Percentiles rank a stretch among this genome's conserved stretches.
phyloP scores from a whole-genome alignment of 2,113 vertebrate species.

The Acinonyx jubatus region DNA sequence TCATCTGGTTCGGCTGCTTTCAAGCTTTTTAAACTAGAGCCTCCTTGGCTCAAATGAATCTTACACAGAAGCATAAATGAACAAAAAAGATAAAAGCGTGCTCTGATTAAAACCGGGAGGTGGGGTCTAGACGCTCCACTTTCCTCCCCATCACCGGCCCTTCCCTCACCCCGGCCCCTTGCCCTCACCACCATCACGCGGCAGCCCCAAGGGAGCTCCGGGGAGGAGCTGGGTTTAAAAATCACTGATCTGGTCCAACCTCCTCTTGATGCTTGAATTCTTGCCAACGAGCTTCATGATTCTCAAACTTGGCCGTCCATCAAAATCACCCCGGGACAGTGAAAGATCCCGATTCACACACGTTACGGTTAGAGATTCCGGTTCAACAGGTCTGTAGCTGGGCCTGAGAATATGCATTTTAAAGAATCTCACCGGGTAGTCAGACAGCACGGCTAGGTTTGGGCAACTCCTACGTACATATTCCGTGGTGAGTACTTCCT shows the following conservation, averaged over 20 bases:
- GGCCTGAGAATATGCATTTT: background rate
- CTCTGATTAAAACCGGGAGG: background rate
- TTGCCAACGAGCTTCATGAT: background rate
- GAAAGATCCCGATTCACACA: background rate
- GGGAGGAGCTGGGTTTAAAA: background rate
- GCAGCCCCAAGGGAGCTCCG: background rate
- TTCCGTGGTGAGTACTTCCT: rapidly evolving
- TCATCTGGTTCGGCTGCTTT: slow-evolving; percentile 39
- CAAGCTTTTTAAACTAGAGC: background rate
- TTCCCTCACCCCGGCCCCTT: rapidly evolving
- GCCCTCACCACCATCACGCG: background rate
- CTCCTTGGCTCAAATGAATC: slow-evolving; percentile 2
- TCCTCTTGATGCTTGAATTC: slow-evolving; percentile 33
- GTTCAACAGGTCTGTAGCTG: background rate
- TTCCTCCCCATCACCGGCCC: background rate
- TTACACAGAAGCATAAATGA: background rate
- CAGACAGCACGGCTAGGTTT: background rate
- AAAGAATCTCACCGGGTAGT: background rate
- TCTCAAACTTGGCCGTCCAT: background rate
- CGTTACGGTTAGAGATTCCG: background rate
- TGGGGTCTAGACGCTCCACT: background rate
- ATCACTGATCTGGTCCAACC: background rate
- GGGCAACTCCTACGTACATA: rapidly evolving
- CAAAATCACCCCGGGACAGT: background rate
- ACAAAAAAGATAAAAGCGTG: background rate